A percentile compares a stretch with the other conserved stretches of the same genome.
These are phyloP conservation scores for Phania funesta DNA, from an alignment of 2,888 invertebrate genomes.

Conservation along the genomic window DNA sequence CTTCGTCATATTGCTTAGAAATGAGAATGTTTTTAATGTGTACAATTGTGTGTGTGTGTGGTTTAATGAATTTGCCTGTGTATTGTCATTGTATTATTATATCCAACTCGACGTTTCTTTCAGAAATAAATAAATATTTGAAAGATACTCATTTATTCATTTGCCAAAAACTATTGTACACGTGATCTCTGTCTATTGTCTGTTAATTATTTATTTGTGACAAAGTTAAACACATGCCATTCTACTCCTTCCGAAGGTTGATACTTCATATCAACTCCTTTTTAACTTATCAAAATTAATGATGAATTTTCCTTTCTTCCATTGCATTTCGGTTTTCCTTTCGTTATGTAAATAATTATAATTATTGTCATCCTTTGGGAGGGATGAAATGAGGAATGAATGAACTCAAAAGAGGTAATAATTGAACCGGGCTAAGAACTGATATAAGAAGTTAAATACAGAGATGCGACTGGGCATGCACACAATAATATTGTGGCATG, in stretches of 20 bases:
- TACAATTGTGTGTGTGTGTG: not conserved
- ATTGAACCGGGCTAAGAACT: conserved; percentile 6
- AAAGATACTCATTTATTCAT: conserved; percentile 52
- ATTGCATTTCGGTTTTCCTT: not conserved
- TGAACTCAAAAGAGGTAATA: conserved; percentile 36
- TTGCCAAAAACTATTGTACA: conserved; percentile 62
- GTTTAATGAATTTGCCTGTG: conserved; percentile 65
- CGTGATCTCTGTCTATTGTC: conserved; percentile 61
- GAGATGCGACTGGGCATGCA: conserved; percentile 2
- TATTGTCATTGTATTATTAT: conserved; percentile 56
- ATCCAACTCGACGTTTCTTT: conserved; percentile 6
- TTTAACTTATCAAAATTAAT: conserved; percentile 55
- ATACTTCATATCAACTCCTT: not conserved
- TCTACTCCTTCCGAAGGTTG: conserved; percentile 8
- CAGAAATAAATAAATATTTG: conserved; percentile 42
- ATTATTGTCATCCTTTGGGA: conserved; percentile 59
- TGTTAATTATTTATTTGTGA: conserved; percentile 63
- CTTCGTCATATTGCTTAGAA: conserved; percentile 10
- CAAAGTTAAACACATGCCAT: conserved; percentile 57
- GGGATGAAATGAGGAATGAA: not conserved
- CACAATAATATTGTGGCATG: not conserved
- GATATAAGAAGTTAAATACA: conserved; percentile 17
- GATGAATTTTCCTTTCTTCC: conserved; percentile 39
- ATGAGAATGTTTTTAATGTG: not conserved
- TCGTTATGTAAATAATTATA: conserved; percentile 63